Percentiles rank a stretch among this genome's conserved stretches.
phyloP scores from a whole-genome alignment of 2,113 vertebrate species.

The Psittacula cyanocephala region DNA sequence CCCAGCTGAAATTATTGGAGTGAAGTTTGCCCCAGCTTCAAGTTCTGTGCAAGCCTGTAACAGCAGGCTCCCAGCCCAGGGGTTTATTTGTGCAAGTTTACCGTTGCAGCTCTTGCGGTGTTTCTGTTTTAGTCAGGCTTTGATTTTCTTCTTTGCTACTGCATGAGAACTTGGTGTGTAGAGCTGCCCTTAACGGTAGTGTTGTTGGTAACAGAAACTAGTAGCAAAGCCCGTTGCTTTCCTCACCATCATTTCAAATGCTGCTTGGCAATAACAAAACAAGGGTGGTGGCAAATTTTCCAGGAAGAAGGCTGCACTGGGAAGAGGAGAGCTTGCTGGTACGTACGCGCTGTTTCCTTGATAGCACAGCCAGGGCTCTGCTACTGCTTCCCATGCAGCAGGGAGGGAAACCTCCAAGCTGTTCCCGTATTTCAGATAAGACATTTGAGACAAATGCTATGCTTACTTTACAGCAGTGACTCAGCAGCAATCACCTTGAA shows the following conservation, averaged over 20 bases:
- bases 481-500: background rate
- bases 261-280: background rate
- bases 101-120: background rate
- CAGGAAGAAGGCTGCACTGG: background rate
- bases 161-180: accelerated
- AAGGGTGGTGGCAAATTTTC: background rate
- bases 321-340: background rate
- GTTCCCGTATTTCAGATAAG: background rate
- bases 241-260: background rate
- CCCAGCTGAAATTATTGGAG: background rate
- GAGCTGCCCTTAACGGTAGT: background rate
- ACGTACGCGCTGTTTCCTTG: accelerated
- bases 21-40: background rate
- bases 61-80: background rate
- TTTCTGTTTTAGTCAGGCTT: background rate
- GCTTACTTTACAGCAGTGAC: background rate
- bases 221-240: background rate
- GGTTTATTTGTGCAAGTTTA: background rate
- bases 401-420: background rate
- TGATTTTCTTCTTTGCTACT: background rate
- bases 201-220: accelerated
- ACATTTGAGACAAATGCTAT: background rate
- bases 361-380: accelerated
- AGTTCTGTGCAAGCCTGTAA: background rate
- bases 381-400: accelerated